Evolutionary conservation across 2,113 vertebrate species (phyloP).

Genomic region (Crotalus helleri): DNA sequence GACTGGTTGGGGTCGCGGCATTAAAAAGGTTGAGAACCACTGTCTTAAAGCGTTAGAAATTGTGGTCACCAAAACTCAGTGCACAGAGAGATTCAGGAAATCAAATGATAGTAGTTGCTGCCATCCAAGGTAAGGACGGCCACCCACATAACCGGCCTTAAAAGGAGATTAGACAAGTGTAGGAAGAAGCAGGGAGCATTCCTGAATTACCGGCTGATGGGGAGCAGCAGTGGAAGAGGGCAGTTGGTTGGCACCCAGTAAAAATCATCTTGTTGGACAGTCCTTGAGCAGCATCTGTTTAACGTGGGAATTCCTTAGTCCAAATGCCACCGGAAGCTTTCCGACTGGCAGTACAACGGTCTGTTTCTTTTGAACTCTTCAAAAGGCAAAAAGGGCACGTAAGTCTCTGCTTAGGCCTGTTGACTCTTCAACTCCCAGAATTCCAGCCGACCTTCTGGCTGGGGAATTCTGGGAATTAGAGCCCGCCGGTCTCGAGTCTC

Average conservation of each 20-base stretch:
- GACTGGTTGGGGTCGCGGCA: too few species aligned
- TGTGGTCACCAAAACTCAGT: neutral
- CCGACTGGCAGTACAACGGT: neutral
- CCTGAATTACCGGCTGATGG: neutral
- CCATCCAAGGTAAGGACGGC: neutral
- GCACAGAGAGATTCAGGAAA: neutral
- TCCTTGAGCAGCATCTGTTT: neutral
- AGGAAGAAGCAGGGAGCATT: neutral
- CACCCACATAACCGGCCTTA: neutral
- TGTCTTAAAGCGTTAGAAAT: too few species aligned
- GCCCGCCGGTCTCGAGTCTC: neutral
- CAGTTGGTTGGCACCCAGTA: neutral
- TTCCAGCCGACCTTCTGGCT: neutral
- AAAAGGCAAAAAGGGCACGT: neutral
- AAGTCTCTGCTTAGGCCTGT: neutral
- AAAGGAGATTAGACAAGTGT: neutral
- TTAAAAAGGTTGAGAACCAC: too few species aligned
- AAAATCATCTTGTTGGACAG: neutral
- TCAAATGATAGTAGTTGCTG: neutral
- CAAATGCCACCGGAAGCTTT: neutral
- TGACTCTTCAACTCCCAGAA: neutral
- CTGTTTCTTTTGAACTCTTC: neutral
- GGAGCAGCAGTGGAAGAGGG: neutral
- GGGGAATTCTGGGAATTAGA: neutral
- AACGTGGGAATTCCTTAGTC: neutral